Percentiles rank a stretch among this genome's conserved stretches.
Conservation (phyloP, 2,888 invertebrate genomes). For the Oxystoma pomonae region DNA sequence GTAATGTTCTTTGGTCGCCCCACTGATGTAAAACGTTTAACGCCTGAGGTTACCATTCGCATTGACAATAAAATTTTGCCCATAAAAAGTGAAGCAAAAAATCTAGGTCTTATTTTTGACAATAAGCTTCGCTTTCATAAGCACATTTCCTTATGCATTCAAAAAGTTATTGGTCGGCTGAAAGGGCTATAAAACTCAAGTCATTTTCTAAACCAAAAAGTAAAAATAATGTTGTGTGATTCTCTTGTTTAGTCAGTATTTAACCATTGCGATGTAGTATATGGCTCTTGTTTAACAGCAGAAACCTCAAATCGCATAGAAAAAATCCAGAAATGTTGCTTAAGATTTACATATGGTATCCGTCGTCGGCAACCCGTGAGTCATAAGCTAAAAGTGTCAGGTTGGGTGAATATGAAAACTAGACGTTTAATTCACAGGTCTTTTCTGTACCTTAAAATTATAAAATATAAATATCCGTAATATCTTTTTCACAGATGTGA, state of each 20-base stretch:
- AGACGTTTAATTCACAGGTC: neutral
- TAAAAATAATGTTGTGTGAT: neutral
- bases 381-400: neutral
- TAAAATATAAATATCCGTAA: neutral
- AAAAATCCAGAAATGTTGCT: slow-evolving; percentile 2
- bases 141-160: neutral
- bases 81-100: neutral
- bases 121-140: neutral
- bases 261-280: slow-evolving; percentile 5
- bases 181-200: neutral
- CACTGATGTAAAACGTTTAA: neutral
- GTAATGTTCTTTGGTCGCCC: neutral
- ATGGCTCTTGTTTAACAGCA: slow-evolving; percentile 4
- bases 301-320: neutral
- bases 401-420: slow-evolving; percentile 2
- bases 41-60: neutral
- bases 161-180: neutral
- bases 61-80: neutral
- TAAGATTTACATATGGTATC: slow-evolving; percentile 1
- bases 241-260: slow-evolving; percentile 1
- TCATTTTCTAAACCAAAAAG: neutral
- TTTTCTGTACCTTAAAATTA: neutral
- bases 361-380: neutral
- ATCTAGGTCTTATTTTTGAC: neutral
- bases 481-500: neutral